Evolutionary conservation across 2,113 vertebrate genomes (phyloP).

Genomic region (Microtus pennsylvanicus): DNA sequence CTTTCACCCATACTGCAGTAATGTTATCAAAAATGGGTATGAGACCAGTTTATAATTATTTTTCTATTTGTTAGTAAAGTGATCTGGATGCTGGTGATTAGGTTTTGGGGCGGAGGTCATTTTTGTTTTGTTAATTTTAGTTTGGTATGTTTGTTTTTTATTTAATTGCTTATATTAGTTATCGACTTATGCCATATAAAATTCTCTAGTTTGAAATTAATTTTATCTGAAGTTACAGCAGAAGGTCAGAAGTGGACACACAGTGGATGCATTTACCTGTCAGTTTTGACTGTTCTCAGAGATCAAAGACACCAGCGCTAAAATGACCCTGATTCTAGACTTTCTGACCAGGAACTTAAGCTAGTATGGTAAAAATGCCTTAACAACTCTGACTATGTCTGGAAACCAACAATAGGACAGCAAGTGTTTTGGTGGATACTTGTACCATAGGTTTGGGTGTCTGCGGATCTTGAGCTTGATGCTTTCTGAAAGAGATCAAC

Average conservation of each 20-base stretch:
- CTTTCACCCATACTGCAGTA: neutral
- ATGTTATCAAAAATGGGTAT: neutral
- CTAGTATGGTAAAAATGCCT: neutral
- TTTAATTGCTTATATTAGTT: neutral
- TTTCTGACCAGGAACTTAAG: neutral
- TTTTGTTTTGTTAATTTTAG: neutral
- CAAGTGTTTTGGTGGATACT: neutral
- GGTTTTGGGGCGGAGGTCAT: neutral
- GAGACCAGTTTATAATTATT: neutral
- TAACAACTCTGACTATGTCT: neutral
- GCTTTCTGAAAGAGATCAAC: neutral
- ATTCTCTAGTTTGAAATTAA: neutral
- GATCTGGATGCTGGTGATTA: neutral
- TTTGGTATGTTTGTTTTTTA: neutral
- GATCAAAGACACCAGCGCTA: neutral
- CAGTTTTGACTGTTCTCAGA: neutral
- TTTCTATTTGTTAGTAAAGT: neutral
- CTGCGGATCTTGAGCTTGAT: neutral
- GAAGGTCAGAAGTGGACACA: neutral
- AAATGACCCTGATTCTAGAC: neutral
- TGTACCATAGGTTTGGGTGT: neutral
- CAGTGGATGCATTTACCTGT: neutral
- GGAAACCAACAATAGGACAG: neutral
- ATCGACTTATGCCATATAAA: neutral
- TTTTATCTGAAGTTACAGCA: neutral